Evolutionary conservation across 2,797 vertebrate genomes (phyloP), one percentile per base, ranked within the genome.

Genomic region (Psittacula derbiana): DNA sequence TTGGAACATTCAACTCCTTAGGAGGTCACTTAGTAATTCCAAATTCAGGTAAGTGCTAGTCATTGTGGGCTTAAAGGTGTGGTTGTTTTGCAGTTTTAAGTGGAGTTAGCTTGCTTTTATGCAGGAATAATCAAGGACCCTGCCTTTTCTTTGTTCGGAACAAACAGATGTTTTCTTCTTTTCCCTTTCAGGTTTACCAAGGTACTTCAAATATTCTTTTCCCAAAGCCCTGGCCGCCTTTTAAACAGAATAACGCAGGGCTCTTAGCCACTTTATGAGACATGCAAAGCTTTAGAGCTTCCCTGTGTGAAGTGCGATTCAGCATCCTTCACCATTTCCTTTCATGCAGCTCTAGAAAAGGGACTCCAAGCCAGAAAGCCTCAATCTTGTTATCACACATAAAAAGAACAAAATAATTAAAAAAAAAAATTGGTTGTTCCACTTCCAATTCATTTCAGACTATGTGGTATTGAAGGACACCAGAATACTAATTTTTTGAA

Each of bases 1-100:
- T 99, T 92, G 99, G 99, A 43, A 99, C 99, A 92, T 99, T 99
- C 97, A 99, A 99, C 96, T 99, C 99, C 16, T 98, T 99, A 49
- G 99, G 99, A 15, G 99, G 99, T 1, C 99, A 99, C 78, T 98
- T 99, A 36, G 99, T 99, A 74, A 98, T 99, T 76, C 99, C 99
- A 64, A 99, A 99, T 97, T 99, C 99, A 98, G 99, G 99, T 99
- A 98, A 97, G 70, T 91, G 52, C 44, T 86, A 55, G 24, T 12
- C 13, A 14, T 4, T 6, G 18, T 31, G 67, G 38, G 14, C 24
- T 74, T 90, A 30, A 67, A 90, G n/a, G 14, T 52, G 15, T 52
- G 4, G 9, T 33, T 52, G 27, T 27, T 64, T 60, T 31, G 30
- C 55, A 8, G 2, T 16, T 81, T 86, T 36, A 72, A 80, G 43